Evolutionary conservation across 30 jellyfish, hydroid and myxozoan genomes (phyloP), one percentile per base, ranked within the genome.

Genomic region (Morbakka virulenta): DNA sequence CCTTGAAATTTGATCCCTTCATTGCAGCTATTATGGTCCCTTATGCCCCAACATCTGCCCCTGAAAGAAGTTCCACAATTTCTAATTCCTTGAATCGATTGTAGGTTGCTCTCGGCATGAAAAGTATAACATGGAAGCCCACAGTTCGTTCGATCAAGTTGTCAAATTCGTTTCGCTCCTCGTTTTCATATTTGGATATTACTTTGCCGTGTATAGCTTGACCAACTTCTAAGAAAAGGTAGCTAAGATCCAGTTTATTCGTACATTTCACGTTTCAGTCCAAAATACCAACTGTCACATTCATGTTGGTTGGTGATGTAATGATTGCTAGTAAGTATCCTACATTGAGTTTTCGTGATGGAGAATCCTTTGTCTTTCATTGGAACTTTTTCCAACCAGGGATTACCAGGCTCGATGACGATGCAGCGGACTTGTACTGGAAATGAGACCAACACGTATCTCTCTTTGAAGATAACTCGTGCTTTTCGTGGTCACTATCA

Each of bases 161-260:
- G 35, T 41, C 74, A 35, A 71, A 71, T 14, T 35, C 74, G 6
- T 71, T 28, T 35, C 48, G 3, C 26, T 41, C 83, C 3, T 71
- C 78, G 22, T 52, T 35, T 28, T 35, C 26, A 21, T 35, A 35
- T 49, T 71, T 71, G 48, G 50, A 71, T 32, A 35, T 71, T 35
- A 71, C 79, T 71, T 71, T 71, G n/a, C 75, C 27, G 83, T 71
- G 28, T 11, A 71, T 71, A 36, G 83, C 83, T 71, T 33, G 83
- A 71, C 50, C 78, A 28, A 34, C 83, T 49, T 71, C 83, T 71
- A 71, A 35, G 34, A 71, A 33, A 17, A 71, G 41, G 35, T 64
- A 23, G 20, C 63, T 30, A 11, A 64, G 63, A 25, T 74, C 63
- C 77, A 74, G 80, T 63, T 74, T 62, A 33, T 74, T 53, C 77